Evolutionary conservation across 2,797 vertebrate genomes (phyloP).

Genomic region (Betta splendens): DNA sequence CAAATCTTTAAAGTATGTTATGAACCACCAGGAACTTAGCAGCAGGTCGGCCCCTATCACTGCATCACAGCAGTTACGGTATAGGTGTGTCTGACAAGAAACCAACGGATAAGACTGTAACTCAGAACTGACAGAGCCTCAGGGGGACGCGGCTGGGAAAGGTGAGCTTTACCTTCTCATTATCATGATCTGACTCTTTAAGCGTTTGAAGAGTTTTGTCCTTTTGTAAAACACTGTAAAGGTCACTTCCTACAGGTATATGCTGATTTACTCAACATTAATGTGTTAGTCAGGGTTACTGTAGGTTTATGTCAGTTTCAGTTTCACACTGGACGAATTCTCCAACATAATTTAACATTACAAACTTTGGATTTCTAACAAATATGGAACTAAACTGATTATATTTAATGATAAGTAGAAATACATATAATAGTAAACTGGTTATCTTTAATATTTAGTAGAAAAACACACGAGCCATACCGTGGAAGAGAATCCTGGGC

Average conservation of each 20-base stretch:
- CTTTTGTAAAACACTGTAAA: no score
- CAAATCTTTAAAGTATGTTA: no score
- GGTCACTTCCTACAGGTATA: not conserved
- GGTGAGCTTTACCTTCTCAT: not conserved
- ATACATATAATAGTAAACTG: no score
- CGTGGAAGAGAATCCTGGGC: no score
- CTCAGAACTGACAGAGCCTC: not conserved
- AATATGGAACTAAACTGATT: no score
- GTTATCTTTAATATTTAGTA: no score
- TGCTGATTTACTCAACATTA: no score
- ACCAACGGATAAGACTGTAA: not conserved
- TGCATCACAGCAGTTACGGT: not conserved
- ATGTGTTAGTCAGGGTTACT: not conserved
- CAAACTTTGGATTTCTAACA: no score
- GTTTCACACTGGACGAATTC: no score
- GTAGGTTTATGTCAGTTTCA: not conserved
- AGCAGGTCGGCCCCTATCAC: not conserved
- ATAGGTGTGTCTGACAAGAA: conserved; percentile 22
- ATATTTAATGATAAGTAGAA: no score
- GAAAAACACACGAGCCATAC: no score
- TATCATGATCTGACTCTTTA: not conserved
- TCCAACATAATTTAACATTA: no score
- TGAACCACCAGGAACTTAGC: conserved; percentile 24
- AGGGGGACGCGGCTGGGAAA: conserved; percentile 24
- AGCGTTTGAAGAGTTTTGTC: not conserved